phyloP scores from a whole-genome alignment of 2,888 invertebrate species.

The Heteromyza rotundicornis region DNA sequence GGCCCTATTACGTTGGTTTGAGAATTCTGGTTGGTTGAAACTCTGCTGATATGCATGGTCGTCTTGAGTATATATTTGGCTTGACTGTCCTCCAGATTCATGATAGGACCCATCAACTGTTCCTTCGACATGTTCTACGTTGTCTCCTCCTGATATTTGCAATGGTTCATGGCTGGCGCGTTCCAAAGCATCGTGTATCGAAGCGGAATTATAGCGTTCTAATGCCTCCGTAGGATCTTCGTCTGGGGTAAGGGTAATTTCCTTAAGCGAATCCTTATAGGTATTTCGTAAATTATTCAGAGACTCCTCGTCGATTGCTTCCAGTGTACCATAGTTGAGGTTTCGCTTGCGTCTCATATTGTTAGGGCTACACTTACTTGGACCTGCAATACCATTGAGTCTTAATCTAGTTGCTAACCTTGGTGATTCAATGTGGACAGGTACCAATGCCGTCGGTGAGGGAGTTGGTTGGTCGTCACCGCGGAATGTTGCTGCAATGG shows the following conservation, averaged over 20 bases:
- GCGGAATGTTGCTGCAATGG: constrained; percentile 38
- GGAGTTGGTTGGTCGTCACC: constrained; percentile 10
- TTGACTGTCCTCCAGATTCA: too few relatives aligned
- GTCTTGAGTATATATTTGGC: too few relatives aligned
- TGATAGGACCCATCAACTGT: background rate
- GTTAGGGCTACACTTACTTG: constrained; percentile 19
- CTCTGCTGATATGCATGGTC: too few relatives aligned
- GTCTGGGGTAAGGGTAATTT: constrained; percentile 56
- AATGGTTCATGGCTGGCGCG: constrained; percentile 48
- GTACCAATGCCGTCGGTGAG: constrained; percentile 6
- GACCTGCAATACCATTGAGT: constrained; percentile 26
- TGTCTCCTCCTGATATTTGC: constrained; percentile 39
- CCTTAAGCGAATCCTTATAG: constrained; percentile 51
- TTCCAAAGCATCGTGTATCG: constrained; percentile 51
- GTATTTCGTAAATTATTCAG: constrained; percentile 48
- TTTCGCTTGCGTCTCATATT: constrained; percentile 32
- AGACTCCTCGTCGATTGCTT: constrained; percentile 52
- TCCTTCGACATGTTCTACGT: constrained; percentile 11
- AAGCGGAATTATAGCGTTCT: constrained; percentile 56
- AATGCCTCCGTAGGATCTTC: constrained; percentile 56
- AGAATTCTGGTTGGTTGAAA: too few relatives aligned
- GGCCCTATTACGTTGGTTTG: too few relatives aligned
- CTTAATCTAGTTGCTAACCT: constrained; percentile 41
- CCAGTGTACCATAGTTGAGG: constrained; percentile 47
- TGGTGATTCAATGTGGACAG: constrained; percentile 15